Evolutionary conservation across 2,888 invertebrate species (phyloP).

Genomic region (Tigriopus californicus): DNA sequence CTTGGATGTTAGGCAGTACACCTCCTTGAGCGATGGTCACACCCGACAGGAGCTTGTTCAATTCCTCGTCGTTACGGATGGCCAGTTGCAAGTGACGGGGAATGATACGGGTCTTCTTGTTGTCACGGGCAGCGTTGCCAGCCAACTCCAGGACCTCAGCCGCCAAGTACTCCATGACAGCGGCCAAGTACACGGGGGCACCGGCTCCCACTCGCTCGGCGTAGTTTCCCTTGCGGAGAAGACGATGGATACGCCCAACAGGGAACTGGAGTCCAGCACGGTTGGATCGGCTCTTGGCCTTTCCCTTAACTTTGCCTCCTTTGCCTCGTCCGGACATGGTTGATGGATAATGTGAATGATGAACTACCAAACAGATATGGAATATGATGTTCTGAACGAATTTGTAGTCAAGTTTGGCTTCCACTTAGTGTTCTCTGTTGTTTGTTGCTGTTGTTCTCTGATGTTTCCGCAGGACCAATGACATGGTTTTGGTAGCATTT

Average conservation of each 20-base stretch:
- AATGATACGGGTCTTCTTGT: conserved; percentile 49
- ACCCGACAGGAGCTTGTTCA: conserved; percentile 34
- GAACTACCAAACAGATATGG: background rate
- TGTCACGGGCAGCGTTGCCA: conserved; percentile 41
- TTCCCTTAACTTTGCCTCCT: conserved; percentile 33
- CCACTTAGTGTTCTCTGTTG: too few species aligned
- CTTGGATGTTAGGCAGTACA: conserved; percentile 58
- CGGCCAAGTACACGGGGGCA: conserved; percentile 26
- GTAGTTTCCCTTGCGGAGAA: conserved; percentile 25
- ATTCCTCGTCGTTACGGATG: conserved; percentile 31
- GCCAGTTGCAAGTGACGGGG: conserved; percentile 59
- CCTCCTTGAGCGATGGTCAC: conserved; percentile 70
- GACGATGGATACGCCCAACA: conserved; percentile 24
- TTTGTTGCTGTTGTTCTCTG: too few species aligned
- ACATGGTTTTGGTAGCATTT: too few species aligned
- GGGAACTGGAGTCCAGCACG: conserved; percentile 25
- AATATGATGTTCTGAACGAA: too few species aligned
- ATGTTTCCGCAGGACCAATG: too few species aligned
- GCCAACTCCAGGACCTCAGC: conserved; percentile 47
- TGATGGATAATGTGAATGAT: background rate
- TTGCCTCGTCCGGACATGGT: conserved; percentile 30
- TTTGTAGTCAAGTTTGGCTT: too few species aligned
- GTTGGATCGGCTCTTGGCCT: conserved; percentile 32
- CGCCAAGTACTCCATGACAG: conserved; percentile 41
- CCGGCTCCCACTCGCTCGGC: conserved; percentile 26